Percentiles rank a stretch among this genome's conserved stretches.
Conservation (phyloP, 2,888 invertebrate species). For the Prionchulus punctatus region DNA sequence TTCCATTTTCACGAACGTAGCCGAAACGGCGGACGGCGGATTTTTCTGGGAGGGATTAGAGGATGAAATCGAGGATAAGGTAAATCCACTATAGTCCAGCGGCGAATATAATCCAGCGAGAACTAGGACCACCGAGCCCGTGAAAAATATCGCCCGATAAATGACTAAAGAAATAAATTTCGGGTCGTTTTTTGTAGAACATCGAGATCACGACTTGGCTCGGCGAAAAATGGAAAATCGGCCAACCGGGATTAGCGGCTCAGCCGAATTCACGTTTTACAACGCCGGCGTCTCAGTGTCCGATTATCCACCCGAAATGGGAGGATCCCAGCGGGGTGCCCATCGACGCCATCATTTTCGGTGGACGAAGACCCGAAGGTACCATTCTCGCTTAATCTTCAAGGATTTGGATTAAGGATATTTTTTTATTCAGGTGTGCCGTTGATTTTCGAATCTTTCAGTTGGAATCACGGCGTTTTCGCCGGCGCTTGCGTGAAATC, state of each 20-base stretch:
- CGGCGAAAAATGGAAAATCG: slow-evolving; percentile 41
- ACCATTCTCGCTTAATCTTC: background rate
- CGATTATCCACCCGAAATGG: slow-evolving; percentile 80
- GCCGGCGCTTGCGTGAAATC: slow-evolving; percentile 25
- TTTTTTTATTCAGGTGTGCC: slow-evolving; percentile 25
- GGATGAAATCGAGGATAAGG: slow-evolving; percentile 42
- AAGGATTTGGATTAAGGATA: too few relatives aligned
- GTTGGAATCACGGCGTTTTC: slow-evolving; percentile 31
- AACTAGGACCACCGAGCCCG: too few relatives aligned
- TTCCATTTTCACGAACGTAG: slow-evolving; percentile 94
- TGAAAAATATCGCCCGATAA: too few relatives aligned
- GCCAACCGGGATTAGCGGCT: slow-evolving; percentile 47
- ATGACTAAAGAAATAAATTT: too few relatives aligned
- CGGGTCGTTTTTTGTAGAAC: slow-evolving; percentile 10
- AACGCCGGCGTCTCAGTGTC: slow-evolving; percentile 82
- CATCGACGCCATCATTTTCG: slow-evolving; percentile 86
- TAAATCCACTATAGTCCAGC: too few relatives aligned
- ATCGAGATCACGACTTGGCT: slow-evolving; percentile 48
- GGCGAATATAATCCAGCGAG: too few relatives aligned
- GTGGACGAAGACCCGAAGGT: slow-evolving; percentile 79
- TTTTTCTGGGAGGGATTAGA: slow-evolving; percentile 98
- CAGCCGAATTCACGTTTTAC: slow-evolving; percentile 97
- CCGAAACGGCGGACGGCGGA: slow-evolving; percentile 80
- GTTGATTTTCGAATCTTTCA: slow-evolving; percentile 26
- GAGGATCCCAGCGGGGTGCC: slow-evolving; percentile 84